A percentile compares a stretch with the other conserved stretches of the same genome.
phyloP scores from a whole-genome alignment of 2,888 invertebrate genomes.

The Saturnia pavonia region DNA sequence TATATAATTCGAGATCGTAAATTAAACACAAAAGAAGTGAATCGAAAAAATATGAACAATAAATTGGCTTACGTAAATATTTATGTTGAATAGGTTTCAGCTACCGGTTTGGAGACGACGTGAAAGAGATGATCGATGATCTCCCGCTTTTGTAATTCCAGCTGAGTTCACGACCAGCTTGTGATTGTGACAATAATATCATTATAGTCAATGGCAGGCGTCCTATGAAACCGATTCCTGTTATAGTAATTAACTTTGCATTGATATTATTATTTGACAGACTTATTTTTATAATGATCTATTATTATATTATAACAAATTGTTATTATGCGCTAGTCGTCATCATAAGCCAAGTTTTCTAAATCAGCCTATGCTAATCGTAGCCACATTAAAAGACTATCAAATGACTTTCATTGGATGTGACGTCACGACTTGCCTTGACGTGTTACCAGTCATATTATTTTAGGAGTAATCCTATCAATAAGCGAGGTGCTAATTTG shows the following conservation, averaged over 20 bases:
- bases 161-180: background rate
- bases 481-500: background rate
- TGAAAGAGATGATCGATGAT: conserved; percentile 6
- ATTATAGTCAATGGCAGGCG: background rate
- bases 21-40: background rate
- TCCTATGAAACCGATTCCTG: background rate
- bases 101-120: background rate
- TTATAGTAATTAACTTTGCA: background rate
- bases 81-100: conserved; percentile 1
- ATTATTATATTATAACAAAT: background rate
- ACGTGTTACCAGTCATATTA: too few species aligned
- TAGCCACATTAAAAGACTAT: background rate
- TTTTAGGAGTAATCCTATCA: background rate
- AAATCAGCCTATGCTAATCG: background rate
- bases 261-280: background rate
- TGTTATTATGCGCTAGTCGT: background rate
- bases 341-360: background rate
- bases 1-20: background rate
- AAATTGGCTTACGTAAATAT: conserved; percentile 3
- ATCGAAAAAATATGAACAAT: conserved; percentile 9
- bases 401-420: background rate
- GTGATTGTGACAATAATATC: background rate
- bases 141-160: background rate
- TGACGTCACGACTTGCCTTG: background rate
- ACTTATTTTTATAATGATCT: background rate